Conservation (phyloP, 2,888 invertebrate genomes). For the Ophioninae sp. region DNA sequence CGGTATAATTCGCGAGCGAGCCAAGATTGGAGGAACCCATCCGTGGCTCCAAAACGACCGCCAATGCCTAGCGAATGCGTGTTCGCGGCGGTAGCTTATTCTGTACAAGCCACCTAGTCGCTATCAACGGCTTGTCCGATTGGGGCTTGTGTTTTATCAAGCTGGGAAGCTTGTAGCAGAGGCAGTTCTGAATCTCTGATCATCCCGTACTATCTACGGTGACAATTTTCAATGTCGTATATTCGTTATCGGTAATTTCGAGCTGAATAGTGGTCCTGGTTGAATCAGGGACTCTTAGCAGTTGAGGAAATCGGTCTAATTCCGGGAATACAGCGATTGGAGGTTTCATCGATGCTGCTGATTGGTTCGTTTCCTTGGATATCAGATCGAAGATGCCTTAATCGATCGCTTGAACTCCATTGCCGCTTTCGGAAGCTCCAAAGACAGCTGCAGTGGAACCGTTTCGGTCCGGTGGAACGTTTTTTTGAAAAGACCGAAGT, state of each 20-base stretch:
- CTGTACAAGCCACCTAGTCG: constrained; percentile 33
- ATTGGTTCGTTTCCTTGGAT: neutral
- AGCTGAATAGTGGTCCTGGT: neutral
- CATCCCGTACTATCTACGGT: neutral
- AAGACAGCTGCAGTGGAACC: neutral
- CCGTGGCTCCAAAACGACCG: constrained; percentile 5
- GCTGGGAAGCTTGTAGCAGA: neutral
- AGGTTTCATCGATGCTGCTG: neutral
- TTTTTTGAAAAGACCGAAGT: constrained; percentile 17
- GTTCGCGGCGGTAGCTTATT: constrained; percentile 50
- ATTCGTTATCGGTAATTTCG: neutral
- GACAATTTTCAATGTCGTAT: neutral
- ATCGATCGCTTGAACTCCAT: neutral
- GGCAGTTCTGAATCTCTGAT: neutral
- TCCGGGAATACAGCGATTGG: neutral
- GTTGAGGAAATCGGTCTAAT: neutral
- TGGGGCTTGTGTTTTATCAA: constrained; percentile 19
- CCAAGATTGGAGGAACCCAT: constrained; percentile 69
- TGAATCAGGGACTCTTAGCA: neutral
- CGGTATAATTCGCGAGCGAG: constrained; percentile 59
- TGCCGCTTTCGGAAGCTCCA: neutral
- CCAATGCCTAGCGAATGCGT: constrained; percentile 41
- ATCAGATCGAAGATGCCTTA: neutral
- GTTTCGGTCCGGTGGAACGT: constrained; percentile 16
- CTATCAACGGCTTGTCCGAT: constrained; percentile 29